A percentile compares a stretch with the other conserved stretches of the same genome.
Conservation (phyloP, 2,797 vertebrate genomes). For the Acanthiza pusilla region DNA sequence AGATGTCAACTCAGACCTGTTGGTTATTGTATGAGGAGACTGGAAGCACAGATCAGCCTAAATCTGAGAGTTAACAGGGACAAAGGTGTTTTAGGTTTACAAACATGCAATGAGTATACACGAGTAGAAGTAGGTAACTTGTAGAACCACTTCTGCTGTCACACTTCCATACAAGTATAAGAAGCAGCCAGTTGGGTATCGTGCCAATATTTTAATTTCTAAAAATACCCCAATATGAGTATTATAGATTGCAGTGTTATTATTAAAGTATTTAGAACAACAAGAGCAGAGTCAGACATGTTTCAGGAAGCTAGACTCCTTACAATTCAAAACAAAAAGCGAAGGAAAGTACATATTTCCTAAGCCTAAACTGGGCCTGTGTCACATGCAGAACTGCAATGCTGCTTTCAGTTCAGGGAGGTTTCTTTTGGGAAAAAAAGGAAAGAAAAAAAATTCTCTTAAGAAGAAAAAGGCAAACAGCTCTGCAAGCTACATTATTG, state of each 20-base stretch:
- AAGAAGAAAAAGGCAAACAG: background rate
- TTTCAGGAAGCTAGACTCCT: background rate
- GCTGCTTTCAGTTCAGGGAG: background rate
- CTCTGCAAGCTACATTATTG: background rate
- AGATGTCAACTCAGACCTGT: background rate
- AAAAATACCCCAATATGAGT: background rate
- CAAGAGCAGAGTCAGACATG: background rate
- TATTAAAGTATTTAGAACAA: background rate
- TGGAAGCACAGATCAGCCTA: background rate
- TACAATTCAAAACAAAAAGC: background rate
- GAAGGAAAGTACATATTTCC: background rate
- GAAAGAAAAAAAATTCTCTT: background rate
- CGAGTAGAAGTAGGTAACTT: background rate
- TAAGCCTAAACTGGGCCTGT: background rate
- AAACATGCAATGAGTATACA: background rate
- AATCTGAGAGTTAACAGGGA: background rate
- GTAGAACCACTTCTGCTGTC: background rate
- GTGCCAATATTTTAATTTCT: background rate
- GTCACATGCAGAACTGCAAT: background rate
- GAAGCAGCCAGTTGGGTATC: background rate
- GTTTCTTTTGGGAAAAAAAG: background rate
- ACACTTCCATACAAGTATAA: background rate
- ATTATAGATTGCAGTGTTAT: background rate
- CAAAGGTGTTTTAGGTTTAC: background rate
- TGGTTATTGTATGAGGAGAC: background rate